Conservation (phyloP, 2,113 vertebrate species). For the Ictalurus punctatus region DNA sequence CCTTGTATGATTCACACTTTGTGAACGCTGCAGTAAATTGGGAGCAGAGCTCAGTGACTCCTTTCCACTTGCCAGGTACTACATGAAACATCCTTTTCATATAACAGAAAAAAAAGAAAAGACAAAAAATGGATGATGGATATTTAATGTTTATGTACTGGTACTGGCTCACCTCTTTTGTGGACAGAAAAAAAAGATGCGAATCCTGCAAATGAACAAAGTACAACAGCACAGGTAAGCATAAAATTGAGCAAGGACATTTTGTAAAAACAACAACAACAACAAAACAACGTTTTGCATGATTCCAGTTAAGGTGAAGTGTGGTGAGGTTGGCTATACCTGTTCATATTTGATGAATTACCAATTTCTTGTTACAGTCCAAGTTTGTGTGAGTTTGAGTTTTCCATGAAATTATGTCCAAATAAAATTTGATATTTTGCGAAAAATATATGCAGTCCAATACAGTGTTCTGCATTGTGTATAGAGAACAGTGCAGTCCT, state of each 20-base stretch:
- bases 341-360: background rate
- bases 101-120: constrained; percentile 29
- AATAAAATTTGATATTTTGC: background rate
- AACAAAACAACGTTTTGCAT: background rate
- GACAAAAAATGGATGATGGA: background rate
- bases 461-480: background rate
- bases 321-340: background rate
- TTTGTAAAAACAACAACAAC: background rate
- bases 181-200: background rate
- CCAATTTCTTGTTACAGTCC: background rate
- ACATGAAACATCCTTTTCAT: constrained; percentile 44
- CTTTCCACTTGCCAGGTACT: constrained; percentile 40
- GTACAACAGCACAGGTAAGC: background rate
- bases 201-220: background rate
- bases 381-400: background rate
- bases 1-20: constrained; percentile 60
- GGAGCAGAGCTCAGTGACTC: constrained; percentile 54
- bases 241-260: background rate
- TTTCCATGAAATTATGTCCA: background rate
- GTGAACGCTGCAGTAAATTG: constrained; percentile 56
- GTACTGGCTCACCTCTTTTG: background rate
- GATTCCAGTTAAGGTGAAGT: background rate
- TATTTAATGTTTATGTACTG: constrained; percentile 23
- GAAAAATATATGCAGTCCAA: background rate
- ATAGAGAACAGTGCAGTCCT: background rate